phyloP scores from a whole-genome alignment of 23 tunicate genomes.

The Corella eumyota region DNA sequence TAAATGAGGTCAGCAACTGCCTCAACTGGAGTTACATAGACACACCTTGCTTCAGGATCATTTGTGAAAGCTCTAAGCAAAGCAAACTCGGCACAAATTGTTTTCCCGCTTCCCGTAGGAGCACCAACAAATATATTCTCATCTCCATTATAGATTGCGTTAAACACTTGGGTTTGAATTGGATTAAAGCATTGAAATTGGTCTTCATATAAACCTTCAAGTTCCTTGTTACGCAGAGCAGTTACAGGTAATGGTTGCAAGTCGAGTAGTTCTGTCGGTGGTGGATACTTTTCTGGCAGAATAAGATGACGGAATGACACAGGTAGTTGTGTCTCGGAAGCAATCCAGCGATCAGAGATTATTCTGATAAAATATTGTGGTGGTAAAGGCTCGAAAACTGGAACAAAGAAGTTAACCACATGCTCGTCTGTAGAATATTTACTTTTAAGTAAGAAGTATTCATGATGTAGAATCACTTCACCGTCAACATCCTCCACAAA shows the following conservation, averaged over 20 bases:
- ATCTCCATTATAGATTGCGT: constrained; percentile 88
- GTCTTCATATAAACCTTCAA: constrained; percentile 76
- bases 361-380: constrained; percentile 97
- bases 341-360: constrained; percentile 89
- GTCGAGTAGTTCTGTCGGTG: constrained; percentile 93
- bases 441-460: constrained; percentile 80
- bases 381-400: constrained; percentile 97
- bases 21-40: constrained; percentile 86
- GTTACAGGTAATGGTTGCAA: constrained; percentile 93
- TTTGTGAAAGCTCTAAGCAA: constrained; percentile 47
- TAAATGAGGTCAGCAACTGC: constrained; percentile 79
- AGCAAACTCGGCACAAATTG: constrained; percentile 96
- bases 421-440: constrained; percentile 95
- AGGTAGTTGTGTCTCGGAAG: constrained; percentile 90
- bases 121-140: constrained; percentile 93
- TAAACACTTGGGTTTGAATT: constrained; percentile 97
- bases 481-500: constrained; percentile 98
- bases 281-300: constrained; percentile 94
- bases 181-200: constrained; percentile 86
- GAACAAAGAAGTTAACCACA: constrained; percentile 90
- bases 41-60: constrained; percentile 67
- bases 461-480: constrained; percentile 94
- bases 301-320: constrained; percentile 96
- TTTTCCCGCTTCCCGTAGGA: constrained; percentile 97
- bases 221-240: constrained; percentile 78